Evolutionary conservation across 2,797 vertebrate genomes (phyloP), one percentile per base, ranked within the genome.

Genomic region (Gobionotothen gibberifrons): DNA sequence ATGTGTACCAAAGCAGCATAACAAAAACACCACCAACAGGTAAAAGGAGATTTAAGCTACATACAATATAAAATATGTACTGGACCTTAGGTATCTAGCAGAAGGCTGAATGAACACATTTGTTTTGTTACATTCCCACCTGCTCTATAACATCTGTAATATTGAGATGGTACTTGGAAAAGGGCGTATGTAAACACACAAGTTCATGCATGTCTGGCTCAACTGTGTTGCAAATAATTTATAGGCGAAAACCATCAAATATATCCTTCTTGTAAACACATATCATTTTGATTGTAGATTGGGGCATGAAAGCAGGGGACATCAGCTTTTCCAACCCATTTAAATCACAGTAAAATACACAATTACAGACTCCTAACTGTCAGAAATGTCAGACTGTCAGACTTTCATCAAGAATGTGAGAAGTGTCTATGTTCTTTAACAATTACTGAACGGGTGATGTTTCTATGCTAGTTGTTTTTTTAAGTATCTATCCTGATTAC

Each of bases 181-280:
- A 17, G 1, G 5, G 22, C 56, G 65, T 62, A 51, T 9, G 32
- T 48, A 75, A 78, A 74, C 29, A 64, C 29, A 40, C 56, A 36
- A 46, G 48, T 48, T 36, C 46, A 49, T 14, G 26, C 44, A 39
- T n/a, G 62, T 57, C 19, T 51, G 44, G 40, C 32, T n/a, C 1
- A 55, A 49, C 13, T 56, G 21, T 40, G n/a, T 1, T 39, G 13
- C 22, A 26, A 58, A 47, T 36, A 46, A 16, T 56, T 65, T 40
- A 15, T 52, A 59, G 29, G 29, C 5, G 10, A 12, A 13, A n/a
- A 14, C 6, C 1, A n/a, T 26, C 10, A 8, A 58, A 42, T 16
- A 14, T 14, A 43, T 54, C 29, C 5, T 29, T 29, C 29, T 29
- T 29, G 3, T 29, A 19, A 56, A 53, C 43, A 57, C 26, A 43